These are phyloP conservation scores for Monopterus albus DNA, from an alignment of 2,113 vertebrate genomes.

Conservation along the genomic window DNA sequence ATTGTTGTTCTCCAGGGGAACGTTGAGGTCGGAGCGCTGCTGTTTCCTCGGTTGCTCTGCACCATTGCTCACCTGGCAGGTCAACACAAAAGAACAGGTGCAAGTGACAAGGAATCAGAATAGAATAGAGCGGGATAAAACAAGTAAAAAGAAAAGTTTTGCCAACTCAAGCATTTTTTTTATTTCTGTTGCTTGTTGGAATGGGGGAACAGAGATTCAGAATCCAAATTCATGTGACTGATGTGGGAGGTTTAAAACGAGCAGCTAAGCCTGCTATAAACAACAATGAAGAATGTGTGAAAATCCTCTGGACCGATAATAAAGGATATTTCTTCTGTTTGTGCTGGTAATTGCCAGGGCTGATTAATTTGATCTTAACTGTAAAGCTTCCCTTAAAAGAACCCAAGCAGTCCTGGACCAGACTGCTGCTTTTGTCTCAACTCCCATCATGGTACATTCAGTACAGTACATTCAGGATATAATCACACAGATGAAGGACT, in stretches of 20 bases:
- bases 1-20: slow-evolving; percentile 94
- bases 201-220: not conserved
- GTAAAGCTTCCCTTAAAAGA: not conserved
- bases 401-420: not conserved
- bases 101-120: not conserved
- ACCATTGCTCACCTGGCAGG: slow-evolving; percentile 87
- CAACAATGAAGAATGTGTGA: not conserved
- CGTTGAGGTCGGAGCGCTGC: slow-evolving; percentile 97
- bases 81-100: slow-evolving; percentile 47
- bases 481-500: slow-evolving; percentile 28
- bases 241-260: not conserved
- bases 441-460: slow-evolving; percentile 9
- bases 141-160: not conserved
- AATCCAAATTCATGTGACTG: not conserved
- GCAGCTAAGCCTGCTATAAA: not conserved
- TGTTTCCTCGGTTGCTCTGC: slow-evolving; percentile 93
- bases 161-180: no score
- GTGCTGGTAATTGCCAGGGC: not conserved
- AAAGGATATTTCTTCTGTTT: not conserved
- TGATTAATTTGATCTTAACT: not conserved
- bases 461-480: slow-evolving; percentile 3
- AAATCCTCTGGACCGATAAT: not conserved
- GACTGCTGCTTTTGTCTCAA: slow-evolving; percentile 3
- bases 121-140: not conserved
- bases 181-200: not conserved